A percentile compares a stretch with the other conserved stretches of the same genome.
These are phyloP conservation scores for Hirundichthys speculiger DNA, from an alignment of 2,113 vertebrate genomes.

Conservation along the genomic window DNA sequence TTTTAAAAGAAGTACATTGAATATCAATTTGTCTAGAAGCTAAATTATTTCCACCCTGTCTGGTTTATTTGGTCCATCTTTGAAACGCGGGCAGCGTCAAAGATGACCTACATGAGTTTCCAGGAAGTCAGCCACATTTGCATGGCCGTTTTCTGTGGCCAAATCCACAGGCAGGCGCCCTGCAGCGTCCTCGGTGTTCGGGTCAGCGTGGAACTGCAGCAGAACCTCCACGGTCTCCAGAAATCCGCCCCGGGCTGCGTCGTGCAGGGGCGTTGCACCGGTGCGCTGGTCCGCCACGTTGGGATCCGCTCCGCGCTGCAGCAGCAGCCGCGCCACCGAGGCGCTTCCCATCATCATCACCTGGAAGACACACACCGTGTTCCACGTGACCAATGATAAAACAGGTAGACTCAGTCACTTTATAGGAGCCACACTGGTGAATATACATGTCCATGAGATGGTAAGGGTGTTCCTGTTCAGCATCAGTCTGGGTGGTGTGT, in stretches of 20 bases:
- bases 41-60: no score
- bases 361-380: conserved; percentile 69
- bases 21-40: no score
- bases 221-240: conserved; percentile 79
- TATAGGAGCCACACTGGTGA: no score
- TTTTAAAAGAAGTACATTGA: no score
- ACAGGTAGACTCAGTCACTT: no score
- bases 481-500: no score
- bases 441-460: no score
- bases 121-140: conserved; percentile 46
- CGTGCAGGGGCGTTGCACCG: conserved; percentile 84
- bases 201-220: conserved; percentile 53
- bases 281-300: conserved; percentile 76
- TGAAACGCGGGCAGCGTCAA: no score
- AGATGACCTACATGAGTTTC: no score
- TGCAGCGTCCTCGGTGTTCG: conserved; percentile 53
- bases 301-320: conserved; percentile 83
- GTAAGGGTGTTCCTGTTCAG: no score
- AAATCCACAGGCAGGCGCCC: conserved; percentile 72
- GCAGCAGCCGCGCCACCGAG: conserved; percentile 78
- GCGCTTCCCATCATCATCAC: conserved; percentile 91
- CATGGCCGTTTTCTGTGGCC: conserved; percentile 48
- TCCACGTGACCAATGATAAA: no score
- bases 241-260: conserved; percentile 86
- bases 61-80: no score